These are phyloP conservation scores for Orussus abietinus DNA, from an alignment of 1,140 invertebrate genomes.

Conservation along the genomic window DNA sequence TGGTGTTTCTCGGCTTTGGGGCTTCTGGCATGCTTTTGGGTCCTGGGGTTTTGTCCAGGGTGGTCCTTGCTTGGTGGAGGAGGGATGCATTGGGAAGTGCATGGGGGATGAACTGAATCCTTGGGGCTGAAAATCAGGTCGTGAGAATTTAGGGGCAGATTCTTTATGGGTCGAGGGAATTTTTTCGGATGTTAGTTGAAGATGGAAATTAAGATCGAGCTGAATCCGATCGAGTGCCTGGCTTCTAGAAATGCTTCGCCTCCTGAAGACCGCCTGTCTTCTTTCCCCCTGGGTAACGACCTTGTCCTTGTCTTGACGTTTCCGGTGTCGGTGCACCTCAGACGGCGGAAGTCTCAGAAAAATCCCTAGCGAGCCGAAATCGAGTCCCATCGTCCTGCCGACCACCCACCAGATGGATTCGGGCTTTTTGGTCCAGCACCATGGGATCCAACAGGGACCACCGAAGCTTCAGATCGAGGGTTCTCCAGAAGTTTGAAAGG, in stretches of 20 bases:
- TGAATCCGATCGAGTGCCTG: no score
- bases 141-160: no score
- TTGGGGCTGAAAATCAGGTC: no score
- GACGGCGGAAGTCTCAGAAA: slow-evolving; percentile 37
- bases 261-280: no score
- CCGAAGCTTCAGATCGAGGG: slow-evolving; percentile 41
- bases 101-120: no score
- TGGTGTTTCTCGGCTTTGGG: not conserved
- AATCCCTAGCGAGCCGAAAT: slow-evolving; percentile 38
- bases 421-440: slow-evolving; percentile 25
- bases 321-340: slow-evolving; percentile 34
- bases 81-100: no score
- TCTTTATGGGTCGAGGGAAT: no score
- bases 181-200: no score
- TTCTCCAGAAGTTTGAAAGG: slow-evolving; percentile 24
- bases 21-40: not conserved
- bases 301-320: slow-evolving; percentile 26
- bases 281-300: no score
- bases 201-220: no score
- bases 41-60: not conserved
- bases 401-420: slow-evolving; percentile 26
- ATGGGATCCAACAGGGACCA: slow-evolving; percentile 25
- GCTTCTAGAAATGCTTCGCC: no score
- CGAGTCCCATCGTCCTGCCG: slow-evolving; percentile 26
- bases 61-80: not conserved